Base-by-base conservation (phyloP, 2,888 invertebrate genomes). In the Heliothis peltigera region DNA sequence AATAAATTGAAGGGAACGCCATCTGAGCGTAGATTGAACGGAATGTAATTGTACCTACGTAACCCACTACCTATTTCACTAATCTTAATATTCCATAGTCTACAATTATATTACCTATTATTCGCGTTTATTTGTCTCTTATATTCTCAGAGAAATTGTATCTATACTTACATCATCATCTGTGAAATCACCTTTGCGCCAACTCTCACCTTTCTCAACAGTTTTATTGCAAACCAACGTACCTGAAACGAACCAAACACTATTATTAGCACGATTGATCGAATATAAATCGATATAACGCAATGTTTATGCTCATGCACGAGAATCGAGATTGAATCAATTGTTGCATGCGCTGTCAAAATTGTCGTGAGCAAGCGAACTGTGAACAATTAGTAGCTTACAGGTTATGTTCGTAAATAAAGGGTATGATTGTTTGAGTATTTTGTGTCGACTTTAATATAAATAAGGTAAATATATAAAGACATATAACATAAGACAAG, bases 201-300 rank as follows among this genome's bases (percentile, higher is more conserved):
- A 46, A 48, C 51, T 60, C 48, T 60, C 48, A 28, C 35, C 60
- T 66, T 49, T 53, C 49, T 4, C 44, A 68, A 65, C 39, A n/a
- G 51, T 53, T 72, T 39, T 48, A 63, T 44, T n/a, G 55, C 52
- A 57, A 79, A 49, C 18, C 25, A 68, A 73, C 79, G 64, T 79
- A 79, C 79, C 79, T 79, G 79, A 53, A 80, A 80, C 17, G 43
- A 66, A 77, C 39, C 51, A 56, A 72, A 70, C 44, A 60, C 51
- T 52, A 35, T 71, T 52, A 80, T 58, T 72, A 77, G 70, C 65
- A 52, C 56, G 42, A 66, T 56, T 67, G 43, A 56, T 77, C 47
- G 55, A 66, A 74, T 58, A 56, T 60, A 70, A 67, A 61, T 70
- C 70, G 67, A 66, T 51, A 53, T 53, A 70, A 61, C 47, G 73